These are phyloP conservation scores for Smittia sp. DNA, from an alignment of 2,888 invertebrate genomes.

Conservation along the genomic window DNA sequence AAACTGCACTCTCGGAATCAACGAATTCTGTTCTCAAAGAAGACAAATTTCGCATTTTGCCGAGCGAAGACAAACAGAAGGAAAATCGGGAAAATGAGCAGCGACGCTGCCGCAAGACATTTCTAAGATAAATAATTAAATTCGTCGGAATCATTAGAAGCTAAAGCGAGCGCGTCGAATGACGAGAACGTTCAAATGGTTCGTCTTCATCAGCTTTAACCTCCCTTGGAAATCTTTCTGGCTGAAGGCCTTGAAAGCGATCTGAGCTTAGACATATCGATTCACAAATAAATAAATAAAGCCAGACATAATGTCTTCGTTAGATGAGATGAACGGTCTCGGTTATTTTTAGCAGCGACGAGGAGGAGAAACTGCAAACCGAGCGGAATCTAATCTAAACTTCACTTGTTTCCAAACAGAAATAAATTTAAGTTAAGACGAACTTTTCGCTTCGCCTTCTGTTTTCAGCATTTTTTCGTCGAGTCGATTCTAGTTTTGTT, in stretches of 20 bases:
- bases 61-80: neutral
- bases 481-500: neutral
- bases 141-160: constrained; percentile 18
- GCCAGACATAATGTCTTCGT: constrained; percentile 34
- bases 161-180: neutral
- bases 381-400: constrained; percentile 5
- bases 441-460: neutral
- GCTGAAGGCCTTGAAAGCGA: constrained; percentile 13
- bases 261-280: constrained; percentile 1
- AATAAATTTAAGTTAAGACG: constrained; percentile 15
- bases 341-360: neutral
- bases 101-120: constrained; percentile 2
- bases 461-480: neutral
- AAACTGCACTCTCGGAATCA: constrained; percentile 12
- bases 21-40: neutral
- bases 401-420: constrained; percentile 26
- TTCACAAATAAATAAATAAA: constrained; percentile 33
- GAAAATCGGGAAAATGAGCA: constrained; percentile 1
- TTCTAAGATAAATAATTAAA: constrained; percentile 21
- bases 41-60: constrained; percentile 11
- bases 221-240: neutral
- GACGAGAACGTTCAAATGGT: neutral
- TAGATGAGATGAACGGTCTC: neutral
- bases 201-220: neutral
- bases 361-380: neutral